Conservation (phyloP, 2,888 invertebrate genomes). For the Synanthedon andrenaeformis region DNA sequence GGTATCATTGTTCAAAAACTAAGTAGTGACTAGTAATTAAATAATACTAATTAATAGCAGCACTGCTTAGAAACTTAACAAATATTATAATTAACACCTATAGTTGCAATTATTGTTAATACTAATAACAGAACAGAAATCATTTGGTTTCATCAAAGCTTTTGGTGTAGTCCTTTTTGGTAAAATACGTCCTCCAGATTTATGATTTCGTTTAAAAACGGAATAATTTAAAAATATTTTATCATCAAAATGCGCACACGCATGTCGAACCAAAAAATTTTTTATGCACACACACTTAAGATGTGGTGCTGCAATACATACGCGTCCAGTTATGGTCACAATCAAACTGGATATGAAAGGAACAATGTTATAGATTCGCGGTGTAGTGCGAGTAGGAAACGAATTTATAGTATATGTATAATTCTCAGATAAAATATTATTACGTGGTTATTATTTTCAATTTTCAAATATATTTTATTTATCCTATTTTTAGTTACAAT, state of each 20-base stretch:
- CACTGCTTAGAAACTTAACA: background rate
- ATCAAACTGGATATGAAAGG: slow-evolving; percentile 57
- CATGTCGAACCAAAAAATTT: slow-evolving; percentile 13
- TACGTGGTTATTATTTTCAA: slow-evolving; percentile 21
- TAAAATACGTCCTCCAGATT: too few relatives aligned
- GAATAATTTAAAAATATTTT: background rate
- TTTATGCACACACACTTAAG: slow-evolving; percentile 12
- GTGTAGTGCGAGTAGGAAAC: slow-evolving; percentile 39
- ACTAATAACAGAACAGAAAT: too few relatives aligned
- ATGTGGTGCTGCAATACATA: too few relatives aligned
- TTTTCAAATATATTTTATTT: slow-evolving; percentile 9
- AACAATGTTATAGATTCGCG: slow-evolving; percentile 55
- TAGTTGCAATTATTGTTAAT: too few relatives aligned
- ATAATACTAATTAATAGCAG: too few relatives aligned
- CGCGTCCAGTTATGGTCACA: slow-evolving; percentile 11
- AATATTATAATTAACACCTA: too few relatives aligned
- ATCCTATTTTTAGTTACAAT: slow-evolving; percentile 20
- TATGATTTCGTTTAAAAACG: too few relatives aligned
- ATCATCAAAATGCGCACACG: slow-evolving; percentile 6
- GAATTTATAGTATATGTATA: slow-evolving; percentile 29
- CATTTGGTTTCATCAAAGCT: too few relatives aligned
- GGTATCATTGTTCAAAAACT: too few relatives aligned
- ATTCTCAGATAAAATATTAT: slow-evolving; percentile 1
- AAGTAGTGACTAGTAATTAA: too few relatives aligned
- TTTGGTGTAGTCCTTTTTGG: background rate